These are phyloP conservation scores for Labia minor DNA, from an alignment of 2,888 invertebrate genomes.

Conservation along the genomic window DNA sequence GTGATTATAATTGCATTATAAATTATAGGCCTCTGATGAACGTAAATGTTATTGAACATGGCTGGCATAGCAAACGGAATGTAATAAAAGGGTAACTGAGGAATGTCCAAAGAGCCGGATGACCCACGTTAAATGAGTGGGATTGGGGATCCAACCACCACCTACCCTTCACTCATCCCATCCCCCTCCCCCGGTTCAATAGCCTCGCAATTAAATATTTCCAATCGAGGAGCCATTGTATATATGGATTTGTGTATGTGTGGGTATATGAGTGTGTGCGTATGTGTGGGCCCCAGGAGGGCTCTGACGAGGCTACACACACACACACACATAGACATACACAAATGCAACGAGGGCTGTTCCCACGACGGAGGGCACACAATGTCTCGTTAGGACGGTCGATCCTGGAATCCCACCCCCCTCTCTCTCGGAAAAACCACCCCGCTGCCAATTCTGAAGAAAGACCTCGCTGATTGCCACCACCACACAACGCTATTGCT, in stretches of 20 bases:
- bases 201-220: neutral
- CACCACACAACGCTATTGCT: neutral
- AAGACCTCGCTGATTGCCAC: slow-evolving; percentile 7
- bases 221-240: slow-evolving; percentile 3
- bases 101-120: slow-evolving; percentile 8
- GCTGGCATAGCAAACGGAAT: slow-evolving; percentile 2
- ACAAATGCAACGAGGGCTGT: neutral
- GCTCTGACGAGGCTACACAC: neutral
- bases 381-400: neutral
- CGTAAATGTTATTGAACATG: slow-evolving; percentile 13
- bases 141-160: neutral
- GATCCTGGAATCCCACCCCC: neutral
- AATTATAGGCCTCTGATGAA: neutral
- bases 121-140: neutral
- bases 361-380: neutral
- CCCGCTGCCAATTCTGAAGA: neutral
- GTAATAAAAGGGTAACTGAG: neutral
- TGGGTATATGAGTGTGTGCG: neutral
- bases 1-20: slow-evolving; percentile 8
- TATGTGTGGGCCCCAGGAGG: neutral
- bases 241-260: too few relatives aligned
- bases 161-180: neutral
- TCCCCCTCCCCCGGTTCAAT: neutral
- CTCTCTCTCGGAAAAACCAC: neutral
- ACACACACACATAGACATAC: neutral